A percentile compares a stretch with the other conserved stretches of the same genome.
Evolutionary conservation across 2,113 vertebrate genomes (phyloP).

Genomic region (Rhabdornis inornatus): DNA sequence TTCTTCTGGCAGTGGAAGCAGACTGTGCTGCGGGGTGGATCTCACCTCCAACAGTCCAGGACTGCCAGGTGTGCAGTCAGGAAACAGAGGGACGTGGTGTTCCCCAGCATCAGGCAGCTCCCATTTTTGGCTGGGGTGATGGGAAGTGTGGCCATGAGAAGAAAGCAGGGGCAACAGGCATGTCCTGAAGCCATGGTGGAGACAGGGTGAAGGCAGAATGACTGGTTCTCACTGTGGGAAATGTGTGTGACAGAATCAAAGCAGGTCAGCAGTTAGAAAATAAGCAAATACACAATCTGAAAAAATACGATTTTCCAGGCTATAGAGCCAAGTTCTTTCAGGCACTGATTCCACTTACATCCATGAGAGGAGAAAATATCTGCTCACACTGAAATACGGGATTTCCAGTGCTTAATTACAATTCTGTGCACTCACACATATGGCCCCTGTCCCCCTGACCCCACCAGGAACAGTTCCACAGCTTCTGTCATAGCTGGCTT

Average conservation of each 20-base stretch:
- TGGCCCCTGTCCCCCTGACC: constrained; percentile 39
- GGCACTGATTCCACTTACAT: not conserved
- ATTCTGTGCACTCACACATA: not conserved
- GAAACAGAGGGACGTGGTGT: not conserved
- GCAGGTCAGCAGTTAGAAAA: not conserved
- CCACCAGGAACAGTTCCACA: not conserved
- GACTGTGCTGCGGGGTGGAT: not conserved
- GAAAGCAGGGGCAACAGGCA: not conserved
- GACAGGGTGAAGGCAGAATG: not conserved
- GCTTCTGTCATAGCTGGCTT: not conserved
- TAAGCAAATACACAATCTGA: not conserved
- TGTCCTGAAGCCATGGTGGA: not conserved
- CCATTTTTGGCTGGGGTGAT: not conserved
- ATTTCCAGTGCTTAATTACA: not conserved
- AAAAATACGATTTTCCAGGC: not conserved
- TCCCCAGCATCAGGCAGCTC: not conserved
- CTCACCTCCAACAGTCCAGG: not conserved
- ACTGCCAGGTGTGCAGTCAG: not conserved
- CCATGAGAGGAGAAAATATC: not conserved
- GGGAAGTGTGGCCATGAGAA: not conserved
- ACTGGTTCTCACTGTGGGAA: not conserved
- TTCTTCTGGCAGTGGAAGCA: not conserved
- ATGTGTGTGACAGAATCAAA: not conserved
- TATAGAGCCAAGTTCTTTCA: not conserved
- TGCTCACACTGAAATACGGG: not conserved